Conservation (phyloP, 2,113 vertebrate genomes). For the Holacanthus passer region DNA sequence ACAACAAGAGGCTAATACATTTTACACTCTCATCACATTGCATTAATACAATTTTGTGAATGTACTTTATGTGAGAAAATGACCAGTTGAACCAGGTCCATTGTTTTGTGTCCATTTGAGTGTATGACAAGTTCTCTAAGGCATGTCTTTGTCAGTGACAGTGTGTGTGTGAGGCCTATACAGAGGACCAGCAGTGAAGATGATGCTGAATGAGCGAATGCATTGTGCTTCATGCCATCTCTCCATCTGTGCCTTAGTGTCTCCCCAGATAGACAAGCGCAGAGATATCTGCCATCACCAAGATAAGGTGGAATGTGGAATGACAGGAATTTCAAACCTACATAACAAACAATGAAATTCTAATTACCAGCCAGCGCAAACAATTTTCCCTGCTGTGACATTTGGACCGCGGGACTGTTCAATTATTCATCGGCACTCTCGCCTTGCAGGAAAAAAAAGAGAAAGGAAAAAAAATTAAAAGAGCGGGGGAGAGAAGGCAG, state of each 20-base stretch:
- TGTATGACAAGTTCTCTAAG: neutral
- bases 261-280: slow-evolving; percentile 47
- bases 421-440: slow-evolving; percentile 84
- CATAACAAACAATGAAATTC: slow-evolving; percentile 85
- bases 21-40: slow-evolving; percentile 5
- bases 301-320: slow-evolving; percentile 73
- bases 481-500: slow-evolving; percentile 38
- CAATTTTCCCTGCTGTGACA: slow-evolving; percentile 85
- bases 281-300: slow-evolving; percentile 63
- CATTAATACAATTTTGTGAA: neutral
- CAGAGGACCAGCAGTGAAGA: slow-evolving; percentile 20
- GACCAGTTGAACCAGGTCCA: slow-evolving; percentile 5
- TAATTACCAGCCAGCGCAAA: slow-evolving; percentile 84
- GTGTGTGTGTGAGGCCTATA: slow-evolving; percentile 2
- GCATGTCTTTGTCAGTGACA: slow-evolving; percentile 29
- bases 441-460: slow-evolving; percentile 40
- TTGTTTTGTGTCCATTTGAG: slow-evolving; percentile 25
- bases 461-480: slow-evolving; percentile 53
- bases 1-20: slow-evolving; percentile 15
- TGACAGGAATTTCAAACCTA: slow-evolving; percentile 80
- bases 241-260: slow-evolving; percentile 57
- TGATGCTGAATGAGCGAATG: slow-evolving; percentile 63
- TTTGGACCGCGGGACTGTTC: slow-evolving; percentile 84
- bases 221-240: slow-evolving; percentile 59
- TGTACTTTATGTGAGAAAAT: slow-evolving; percentile 15